phyloP scores from a whole-genome alignment of 1,140 invertebrate species.

The Pseudobourletiella spinata region DNA sequence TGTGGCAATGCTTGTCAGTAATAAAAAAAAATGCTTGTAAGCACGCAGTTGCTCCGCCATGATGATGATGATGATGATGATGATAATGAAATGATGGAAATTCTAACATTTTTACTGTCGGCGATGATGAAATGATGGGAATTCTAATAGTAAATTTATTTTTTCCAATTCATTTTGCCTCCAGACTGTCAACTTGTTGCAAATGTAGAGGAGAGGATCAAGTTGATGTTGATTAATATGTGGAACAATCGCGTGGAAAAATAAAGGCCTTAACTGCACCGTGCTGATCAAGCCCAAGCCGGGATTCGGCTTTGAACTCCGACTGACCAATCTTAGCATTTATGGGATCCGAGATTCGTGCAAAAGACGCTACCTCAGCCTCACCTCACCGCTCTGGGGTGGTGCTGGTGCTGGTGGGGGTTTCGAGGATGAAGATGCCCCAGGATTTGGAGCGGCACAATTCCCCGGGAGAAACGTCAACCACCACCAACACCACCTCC shows the following conservation, averaged over 20 bases:
- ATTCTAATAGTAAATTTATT: neutral
- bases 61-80: no score
- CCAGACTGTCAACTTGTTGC: conserved; percentile 25
- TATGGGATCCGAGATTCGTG: conserved; percentile 33
- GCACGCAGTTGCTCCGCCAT: no score
- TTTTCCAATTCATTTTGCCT: neutral
- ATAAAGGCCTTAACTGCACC: conserved; percentile 32
- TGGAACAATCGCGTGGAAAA: conserved; percentile 27
- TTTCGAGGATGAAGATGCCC: neutral
- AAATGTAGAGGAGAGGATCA: conserved; percentile 17
- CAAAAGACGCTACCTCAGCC: conserved; percentile 28
- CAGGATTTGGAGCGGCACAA: neutral
- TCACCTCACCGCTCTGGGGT: neutral
- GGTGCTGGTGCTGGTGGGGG: neutral
- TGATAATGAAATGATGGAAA: no score
- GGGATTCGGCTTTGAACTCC: conserved; percentile 26
- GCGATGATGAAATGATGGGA: no score
- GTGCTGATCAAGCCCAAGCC: conserved; percentile 20
- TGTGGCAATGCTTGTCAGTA: no score
- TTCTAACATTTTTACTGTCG: no score
- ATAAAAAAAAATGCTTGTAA: no score
- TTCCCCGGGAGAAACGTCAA: neutral
- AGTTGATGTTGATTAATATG: conserved; percentile 23
- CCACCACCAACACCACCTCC: neutral
- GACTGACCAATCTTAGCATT: conserved; percentile 29